A percentile compares a stretch with the other conserved stretches of the same genome.
Conservation (phyloP, 2,797 vertebrate genomes). For the Chelonia mydas region DNA sequence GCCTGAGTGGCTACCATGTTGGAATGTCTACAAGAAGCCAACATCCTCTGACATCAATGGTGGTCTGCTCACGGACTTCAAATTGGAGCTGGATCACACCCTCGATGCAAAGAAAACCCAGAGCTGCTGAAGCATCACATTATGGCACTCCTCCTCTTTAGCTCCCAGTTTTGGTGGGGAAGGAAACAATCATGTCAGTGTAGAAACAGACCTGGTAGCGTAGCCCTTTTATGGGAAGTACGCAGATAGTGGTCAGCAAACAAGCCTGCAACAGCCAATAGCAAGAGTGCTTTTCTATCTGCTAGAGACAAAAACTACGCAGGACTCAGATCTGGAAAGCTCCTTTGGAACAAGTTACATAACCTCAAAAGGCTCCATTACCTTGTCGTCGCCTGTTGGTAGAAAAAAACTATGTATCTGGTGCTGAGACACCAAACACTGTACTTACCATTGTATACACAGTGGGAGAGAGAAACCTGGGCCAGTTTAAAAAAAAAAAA, state of each 20-base stretch:
- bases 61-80: slow-evolving; percentile 1
- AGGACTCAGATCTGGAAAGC: background rate
- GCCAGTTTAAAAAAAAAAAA: background rate
- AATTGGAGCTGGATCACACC: background rate
- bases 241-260: background rate
- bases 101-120: background rate
- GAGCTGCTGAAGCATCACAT: background rate
- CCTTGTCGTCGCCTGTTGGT: background rate
- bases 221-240: background rate
- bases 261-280: background rate
- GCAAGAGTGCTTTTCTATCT: background rate
- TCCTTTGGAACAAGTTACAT: background rate
- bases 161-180: background rate
- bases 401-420: background rate
- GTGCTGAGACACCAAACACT: background rate
- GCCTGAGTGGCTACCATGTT: slow-evolving; percentile 50
- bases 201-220: background rate
- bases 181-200: no score
- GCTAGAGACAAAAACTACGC: background rate
- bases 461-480: background rate
- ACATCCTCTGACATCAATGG: background rate
- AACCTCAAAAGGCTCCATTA: background rate
- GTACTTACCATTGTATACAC: background rate
- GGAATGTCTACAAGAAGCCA: slow-evolving; percentile 48
- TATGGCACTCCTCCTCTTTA: background rate